Evolutionary conservation across 2,888 invertebrate genomes (phyloP), one percentile per base, ranked within the genome.

Genomic region (Saturnia pavonia): DNA sequence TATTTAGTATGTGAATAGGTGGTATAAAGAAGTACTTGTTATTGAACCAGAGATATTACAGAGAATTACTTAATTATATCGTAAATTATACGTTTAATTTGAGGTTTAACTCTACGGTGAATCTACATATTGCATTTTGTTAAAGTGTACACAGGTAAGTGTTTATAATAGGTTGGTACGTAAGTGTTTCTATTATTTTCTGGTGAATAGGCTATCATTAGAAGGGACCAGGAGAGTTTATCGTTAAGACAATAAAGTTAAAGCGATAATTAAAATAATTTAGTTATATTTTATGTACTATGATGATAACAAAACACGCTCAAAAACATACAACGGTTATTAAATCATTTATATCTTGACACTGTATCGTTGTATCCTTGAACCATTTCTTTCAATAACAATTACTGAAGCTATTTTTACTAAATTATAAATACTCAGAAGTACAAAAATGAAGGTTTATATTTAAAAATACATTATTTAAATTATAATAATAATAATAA

Each of bases 381-480:
- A 60, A 60, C 57, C 57, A 60, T 60, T 60, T 60, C 25, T 27
- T 60, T 60, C 25, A 27, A 27, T 60, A 60, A 4, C 12, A 60
- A 27, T 60, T 27, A 60, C 14, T 60, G 57, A 27, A 60, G 12
- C 27, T 25, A 60, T 27, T 27, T 60, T 14, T 60, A 60, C 14
- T 12, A 2, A 25, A 14, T 60, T 60, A 2, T 27, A 60, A 57
- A 22, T 9, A 25, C 12, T 25, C 14, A 25, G 0, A 54, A 25
- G 25, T 57, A 12, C 25, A 57, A 12, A 1, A 25, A 1, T 11
- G 25, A 25, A 57, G 9, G 22, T 57, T 25, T 60, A 12, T 60
- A 60, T 27, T 1, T 25, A 12, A 27, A 12, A 27, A 25, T 27
- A 27, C 11, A 60, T 60, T 9, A 19, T 60, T 60, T 60, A 60